Conservation (phyloP, 2,888 invertebrate genomes). For the Lingula anatina region DNA sequence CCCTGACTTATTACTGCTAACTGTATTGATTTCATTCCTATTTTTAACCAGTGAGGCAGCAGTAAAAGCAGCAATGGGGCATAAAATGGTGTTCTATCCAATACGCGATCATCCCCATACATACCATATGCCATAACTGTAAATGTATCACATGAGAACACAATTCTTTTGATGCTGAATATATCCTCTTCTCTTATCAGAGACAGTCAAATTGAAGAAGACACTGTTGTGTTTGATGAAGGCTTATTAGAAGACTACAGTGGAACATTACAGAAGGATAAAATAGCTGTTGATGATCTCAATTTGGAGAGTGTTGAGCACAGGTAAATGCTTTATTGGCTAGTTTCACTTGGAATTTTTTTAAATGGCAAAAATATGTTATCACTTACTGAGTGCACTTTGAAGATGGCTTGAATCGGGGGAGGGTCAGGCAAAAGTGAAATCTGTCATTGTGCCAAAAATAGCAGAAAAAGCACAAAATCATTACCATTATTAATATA, state of each 20-base stretch:
- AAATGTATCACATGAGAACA: neutral
- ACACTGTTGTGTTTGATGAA: constrained; percentile 80
- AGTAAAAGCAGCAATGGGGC: neutral
- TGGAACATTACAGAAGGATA: constrained; percentile 79
- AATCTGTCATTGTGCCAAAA: no score
- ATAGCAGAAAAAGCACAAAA: no score
- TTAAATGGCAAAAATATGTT: no score
- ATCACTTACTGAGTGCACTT: no score
- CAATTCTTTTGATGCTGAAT: neutral
- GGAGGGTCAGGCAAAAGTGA: no score
- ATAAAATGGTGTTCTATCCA: neutral
- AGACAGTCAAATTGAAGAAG: constrained; percentile 71
- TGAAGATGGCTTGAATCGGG: no score
- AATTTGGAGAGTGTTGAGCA: constrained; percentile 85
- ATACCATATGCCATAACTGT: neutral
- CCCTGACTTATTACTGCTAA: no score
- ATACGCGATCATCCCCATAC: neutral
- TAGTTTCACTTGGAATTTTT: constrained; percentile 13
- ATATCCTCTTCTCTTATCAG: constrained; percentile 54
- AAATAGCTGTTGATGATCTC: constrained; percentile 84
- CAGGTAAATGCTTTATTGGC: constrained; percentile 58
- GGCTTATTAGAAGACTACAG: constrained; percentile 82
- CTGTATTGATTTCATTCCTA: neutral
- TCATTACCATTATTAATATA: no score
- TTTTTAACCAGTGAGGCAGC: no score